Evolutionary conservation across 2,888 invertebrate genomes (phyloP).

Genomic region (Orthosia cruda): DNA sequence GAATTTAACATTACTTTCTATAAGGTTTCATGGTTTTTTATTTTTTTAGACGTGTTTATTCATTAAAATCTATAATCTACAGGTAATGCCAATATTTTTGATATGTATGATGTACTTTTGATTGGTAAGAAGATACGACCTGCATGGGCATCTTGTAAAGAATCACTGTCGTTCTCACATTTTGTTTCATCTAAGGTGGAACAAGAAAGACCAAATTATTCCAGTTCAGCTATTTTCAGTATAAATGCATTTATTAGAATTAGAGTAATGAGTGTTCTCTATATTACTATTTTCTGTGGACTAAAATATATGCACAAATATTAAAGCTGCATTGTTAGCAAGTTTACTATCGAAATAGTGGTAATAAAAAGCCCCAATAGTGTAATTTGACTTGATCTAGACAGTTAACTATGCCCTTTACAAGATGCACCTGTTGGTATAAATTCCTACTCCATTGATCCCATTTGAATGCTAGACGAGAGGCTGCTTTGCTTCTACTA

Average conservation of each 20-base stretch:
- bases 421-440: conserved; percentile 54
- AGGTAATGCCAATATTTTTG: conserved; percentile 63
- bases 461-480: conserved; percentile 29
- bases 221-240: conserved; percentile 16
- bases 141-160: conserved; percentile 57
- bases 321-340: conserved; percentile 15
- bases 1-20: conserved; percentile 34
- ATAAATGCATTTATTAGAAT: conserved; percentile 55
- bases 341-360: conserved; percentile 26
- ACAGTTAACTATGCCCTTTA: conserved; percentile 44
- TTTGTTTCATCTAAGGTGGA: background rate
- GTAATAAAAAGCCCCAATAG: conserved; percentile 26
- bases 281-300: conserved; percentile 4
- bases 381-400: conserved; percentile 29
- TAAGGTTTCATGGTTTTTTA: conserved; percentile 37
- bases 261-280: conserved; percentile 6
- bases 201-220: background rate
- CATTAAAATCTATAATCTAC: conserved; percentile 50
- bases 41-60: conserved; percentile 41
- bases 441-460: conserved; percentile 11
- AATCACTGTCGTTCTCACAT: conserved; percentile 30
- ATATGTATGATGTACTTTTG: conserved; percentile 61
- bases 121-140: conserved; percentile 47
- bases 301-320: conserved; percentile 12
- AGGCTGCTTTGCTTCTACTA: conserved; percentile 57